A percentile compares a stretch with the other conserved stretches of the same genome.
These are phyloP conservation scores for Barypeithes pellucidus DNA, from an alignment of 2,888 invertebrate species.

Conservation along the genomic window DNA sequence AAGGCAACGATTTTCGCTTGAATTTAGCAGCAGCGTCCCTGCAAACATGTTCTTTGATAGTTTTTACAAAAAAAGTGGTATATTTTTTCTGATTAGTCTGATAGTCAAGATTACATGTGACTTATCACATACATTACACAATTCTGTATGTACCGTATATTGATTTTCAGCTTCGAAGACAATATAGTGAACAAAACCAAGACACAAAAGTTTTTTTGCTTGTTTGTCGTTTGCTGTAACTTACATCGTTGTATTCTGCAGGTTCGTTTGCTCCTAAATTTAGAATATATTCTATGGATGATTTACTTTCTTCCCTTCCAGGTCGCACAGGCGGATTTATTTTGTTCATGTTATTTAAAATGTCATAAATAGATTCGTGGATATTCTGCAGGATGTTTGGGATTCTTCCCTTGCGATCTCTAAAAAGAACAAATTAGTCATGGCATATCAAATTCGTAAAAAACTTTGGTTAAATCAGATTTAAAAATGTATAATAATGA, in stretches of 20 bases:
- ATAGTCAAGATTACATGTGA: too few species aligned
- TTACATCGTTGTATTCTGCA: constrained; percentile 74
- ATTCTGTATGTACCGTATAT: too few species aligned
- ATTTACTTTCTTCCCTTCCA: constrained; percentile 71
- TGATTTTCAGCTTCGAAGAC: too few species aligned
- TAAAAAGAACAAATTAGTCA: constrained; percentile 63
- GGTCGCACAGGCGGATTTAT: constrained; percentile 71
- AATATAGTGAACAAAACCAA: too few species aligned
- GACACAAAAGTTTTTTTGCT: too few species aligned
- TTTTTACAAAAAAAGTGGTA: too few species aligned
- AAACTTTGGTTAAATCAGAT: neutral
- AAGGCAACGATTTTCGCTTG: too few species aligned
- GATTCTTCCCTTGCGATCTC: constrained; percentile 80
- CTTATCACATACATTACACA: too few species aligned
- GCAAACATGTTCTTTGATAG: too few species aligned
- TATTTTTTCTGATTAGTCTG: too few species aligned
- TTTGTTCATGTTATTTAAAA: constrained; percentile 75
- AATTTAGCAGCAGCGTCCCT: too few species aligned
- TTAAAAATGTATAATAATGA: too few species aligned
- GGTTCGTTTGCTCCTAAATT: constrained; percentile 72
- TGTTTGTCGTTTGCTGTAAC: neutral
- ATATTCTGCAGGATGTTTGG: constrained; percentile 81
- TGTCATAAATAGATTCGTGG: constrained; percentile 82
- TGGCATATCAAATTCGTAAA: neutral
- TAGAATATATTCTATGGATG: constrained; percentile 73